Evolutionary conservation across 2,888 invertebrate species (phyloP), one percentile per base, ranked within the genome.

Genomic region (Rhodophaea formosa): DNA sequence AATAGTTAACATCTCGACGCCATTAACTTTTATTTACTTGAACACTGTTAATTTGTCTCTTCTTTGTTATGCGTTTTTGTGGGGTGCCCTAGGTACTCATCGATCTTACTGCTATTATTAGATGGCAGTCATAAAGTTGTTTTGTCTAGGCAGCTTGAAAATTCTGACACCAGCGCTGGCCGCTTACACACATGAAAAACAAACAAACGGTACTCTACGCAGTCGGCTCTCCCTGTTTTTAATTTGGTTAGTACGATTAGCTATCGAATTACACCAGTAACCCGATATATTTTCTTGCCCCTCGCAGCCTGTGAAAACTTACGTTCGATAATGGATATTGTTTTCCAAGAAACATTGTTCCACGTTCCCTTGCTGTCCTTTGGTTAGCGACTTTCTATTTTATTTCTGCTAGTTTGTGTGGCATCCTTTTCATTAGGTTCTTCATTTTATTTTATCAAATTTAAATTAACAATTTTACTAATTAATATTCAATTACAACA

Each of bases 281-380:
- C 15, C n/a, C 15, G 45, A 55, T 55, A 55, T 32, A n/a, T 32
- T 30, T 39, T 44, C 42, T 12, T 45, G 16, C 35, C 32, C 54
- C 15, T n/a, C 7, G 7, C n/a, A 8, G n/a, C 42, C 43, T 44
- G 45, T 30, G 8, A 35, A 35, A 17, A 12, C 12, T 17, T 44
- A 8, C 45, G 32, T 54, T 46, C n/a, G 35, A 17, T 55, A 45
- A 53, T 54, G 29, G 46, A 53, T 46, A 49, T 53, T 49, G 53
- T 49, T 43, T 35, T 55, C 16, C 46, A 30, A 44, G 54, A 54
- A 44, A 29, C 12, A 10, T 16, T 12, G 45, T 45, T 47, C 1
- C 47, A 10, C 3, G 29, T 47, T 47, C 29, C 8, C 1, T 29
- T 1, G 12, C 14, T 46, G 15, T 12, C 12, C 17, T 23, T 46